These are phyloP conservation scores for Hoplias malabaricus DNA, from an alignment of 2,113 vertebrate species.

Conservation along the genomic window DNA sequence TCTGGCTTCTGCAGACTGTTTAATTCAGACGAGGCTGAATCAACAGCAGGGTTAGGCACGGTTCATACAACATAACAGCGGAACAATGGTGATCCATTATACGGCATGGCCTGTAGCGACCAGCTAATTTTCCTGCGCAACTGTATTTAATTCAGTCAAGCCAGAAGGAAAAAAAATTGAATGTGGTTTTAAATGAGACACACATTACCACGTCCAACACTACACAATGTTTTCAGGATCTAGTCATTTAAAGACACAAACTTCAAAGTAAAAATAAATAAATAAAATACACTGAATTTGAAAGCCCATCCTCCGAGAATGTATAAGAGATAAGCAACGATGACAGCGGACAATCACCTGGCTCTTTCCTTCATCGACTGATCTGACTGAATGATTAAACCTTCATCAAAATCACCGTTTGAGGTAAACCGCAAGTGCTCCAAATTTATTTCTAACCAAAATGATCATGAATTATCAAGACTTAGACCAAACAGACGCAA, in stretches of 20 bases:
- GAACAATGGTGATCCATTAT: slow-evolving; percentile 12
- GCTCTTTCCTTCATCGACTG: no score
- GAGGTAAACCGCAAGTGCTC: no score
- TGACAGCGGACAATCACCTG: not conserved
- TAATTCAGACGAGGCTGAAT: slow-evolving; percentile 16
- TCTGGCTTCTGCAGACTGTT: slow-evolving; percentile 1
- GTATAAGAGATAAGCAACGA: not conserved
- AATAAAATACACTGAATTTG: not conserved
- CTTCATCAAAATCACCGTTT: no score
- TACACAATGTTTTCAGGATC: not conserved
- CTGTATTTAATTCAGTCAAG: not conserved
- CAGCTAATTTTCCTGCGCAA: slow-evolving; percentile 25
- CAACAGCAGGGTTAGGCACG: slow-evolving; percentile 6
- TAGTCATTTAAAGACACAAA: not conserved
- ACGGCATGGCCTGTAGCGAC: slow-evolving; percentile 11
- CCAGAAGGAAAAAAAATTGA: not conserved
- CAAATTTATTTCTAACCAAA: no score
- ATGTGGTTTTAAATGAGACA: slow-evolving; percentile 4
- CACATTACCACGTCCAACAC: slow-evolving; percentile 1
- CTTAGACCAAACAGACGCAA: no score
- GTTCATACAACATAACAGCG: slow-evolving; percentile 31
- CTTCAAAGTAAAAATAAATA: slow-evolving; percentile 2
- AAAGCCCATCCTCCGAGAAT: no score
- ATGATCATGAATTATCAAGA: no score
- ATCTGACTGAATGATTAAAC: no score